These are phyloP conservation scores for Philhelius pedissequus DNA, from an alignment of 2,888 invertebrate genomes.

Conservation along the genomic window DNA sequence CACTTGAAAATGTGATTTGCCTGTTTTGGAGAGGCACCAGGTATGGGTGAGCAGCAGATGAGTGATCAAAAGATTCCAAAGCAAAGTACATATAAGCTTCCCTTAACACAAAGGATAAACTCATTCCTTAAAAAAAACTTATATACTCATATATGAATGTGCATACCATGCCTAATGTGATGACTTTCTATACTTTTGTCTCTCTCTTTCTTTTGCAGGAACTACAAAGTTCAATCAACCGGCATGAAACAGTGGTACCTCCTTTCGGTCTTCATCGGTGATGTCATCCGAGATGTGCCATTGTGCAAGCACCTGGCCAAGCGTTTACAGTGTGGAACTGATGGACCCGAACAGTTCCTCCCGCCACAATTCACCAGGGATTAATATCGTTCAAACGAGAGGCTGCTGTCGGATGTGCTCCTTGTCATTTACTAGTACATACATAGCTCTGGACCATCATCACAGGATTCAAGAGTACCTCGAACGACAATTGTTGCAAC, in stretches of 20 bases:
- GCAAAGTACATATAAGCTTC: constrained; percentile 39
- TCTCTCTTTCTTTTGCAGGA: constrained; percentile 80
- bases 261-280: constrained; percentile 91
- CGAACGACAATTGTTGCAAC: constrained; percentile 63
- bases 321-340: constrained; percentile 81
- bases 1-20: constrained; percentile 29
- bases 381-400: constrained; percentile 56
- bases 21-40: neutral
- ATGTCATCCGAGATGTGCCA: constrained; percentile 89
- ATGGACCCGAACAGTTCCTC: constrained; percentile 73
- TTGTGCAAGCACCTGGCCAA: constrained; percentile 90
- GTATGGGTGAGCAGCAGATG: neutral
- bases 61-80: constrained; percentile 42
- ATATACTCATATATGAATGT: neutral
- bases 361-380: constrained; percentile 71
- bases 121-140: neutral
- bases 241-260: constrained; percentile 90
- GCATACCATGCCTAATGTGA: constrained; percentile 50
- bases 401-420: constrained; percentile 19
- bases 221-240: constrained; percentile 87
- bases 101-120: neutral
- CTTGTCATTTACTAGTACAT: constrained; percentile 36
- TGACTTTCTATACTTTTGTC: constrained; percentile 49
- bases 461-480: neutral
- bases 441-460: constrained; percentile 23